Base-by-base conservation (phyloP, 2,888 invertebrate genomes). In the Lymantria monacha region DNA sequence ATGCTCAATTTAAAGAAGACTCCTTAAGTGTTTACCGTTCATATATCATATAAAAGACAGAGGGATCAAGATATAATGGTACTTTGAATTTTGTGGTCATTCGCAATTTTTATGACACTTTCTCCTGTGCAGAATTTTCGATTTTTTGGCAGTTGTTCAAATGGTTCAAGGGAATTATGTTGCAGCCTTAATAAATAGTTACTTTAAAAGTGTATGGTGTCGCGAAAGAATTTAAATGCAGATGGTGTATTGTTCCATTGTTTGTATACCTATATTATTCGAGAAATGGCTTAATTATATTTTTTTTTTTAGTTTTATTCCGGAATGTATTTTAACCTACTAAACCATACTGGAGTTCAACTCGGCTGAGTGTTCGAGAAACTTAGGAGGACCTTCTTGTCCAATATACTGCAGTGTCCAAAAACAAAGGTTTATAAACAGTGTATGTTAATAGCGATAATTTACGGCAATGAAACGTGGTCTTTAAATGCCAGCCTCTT, bases 131-230 rank as follows among this genome's bases (percentile, higher is more conserved):
- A 57, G 58, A 55, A 55, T 22, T n/a, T 38, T 50, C 50, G 11
- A n/a, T 48, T 52, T 60, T 64, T 80, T 85, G 85, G 85, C 85
- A 69, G 48, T 51, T 31, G 66, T 73, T 74, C 85, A 85, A 81
- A 57, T 65, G 68, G 75, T 69, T 69, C 66, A 57, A 68, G 49
- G 44, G 13, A 57, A 45, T 15, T 31, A 45, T 13, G n/a, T 30
- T 41, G 46, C 37, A 46, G 51, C 65, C 53, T 44, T 31, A 44
- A 41, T 42, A 41, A 44, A 47, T 43, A 11, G 7, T 37, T 40
- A 12, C 15, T 42, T 41, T 42, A 7, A 7, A 15, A 30, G n/a
- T 42, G 22, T 30, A 22, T n/a, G 42, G 7, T 42, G 42, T 42
- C n/a, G 22, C 9, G 3, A 5, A 22, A 40, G 8, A 22, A 13